Evolutionary conservation across 2,797 vertebrate genomes (phyloP).

Genomic region (Trichosurus vulpecula): DNA sequence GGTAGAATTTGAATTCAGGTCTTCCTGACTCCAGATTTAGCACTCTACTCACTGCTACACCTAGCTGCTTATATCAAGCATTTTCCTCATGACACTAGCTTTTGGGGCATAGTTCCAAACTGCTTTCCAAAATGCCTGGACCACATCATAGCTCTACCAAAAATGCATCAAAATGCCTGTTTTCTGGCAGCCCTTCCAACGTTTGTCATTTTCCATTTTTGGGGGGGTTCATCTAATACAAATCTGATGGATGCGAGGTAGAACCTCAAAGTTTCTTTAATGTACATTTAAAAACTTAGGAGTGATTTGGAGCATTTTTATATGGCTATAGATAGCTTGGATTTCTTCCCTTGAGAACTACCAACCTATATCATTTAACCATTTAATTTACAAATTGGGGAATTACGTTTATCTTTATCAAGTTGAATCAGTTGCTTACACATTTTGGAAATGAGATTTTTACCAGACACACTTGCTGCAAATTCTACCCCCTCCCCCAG

Average conservation of each 20-base stretch:
- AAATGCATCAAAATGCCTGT: not conserved
- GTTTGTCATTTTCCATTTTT: not conserved
- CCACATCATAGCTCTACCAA: not conserved
- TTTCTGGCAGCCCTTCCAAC: not conserved
- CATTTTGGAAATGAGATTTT: not conserved
- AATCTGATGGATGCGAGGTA: not conserved
- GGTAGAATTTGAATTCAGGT: not conserved
- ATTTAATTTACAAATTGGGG: not conserved
- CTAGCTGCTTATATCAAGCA: not conserved
- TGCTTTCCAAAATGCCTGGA: not conserved
- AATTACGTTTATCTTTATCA: not conserved
- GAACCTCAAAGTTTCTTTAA: not conserved
- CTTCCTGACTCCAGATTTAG: not conserved
- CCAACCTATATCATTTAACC: not conserved
- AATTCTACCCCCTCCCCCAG: not conserved
- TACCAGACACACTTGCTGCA: not conserved
- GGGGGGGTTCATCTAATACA: not conserved
- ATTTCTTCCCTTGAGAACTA: not conserved
- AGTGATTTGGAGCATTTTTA: not conserved
- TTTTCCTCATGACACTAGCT: not conserved
- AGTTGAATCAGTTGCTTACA: not conserved
- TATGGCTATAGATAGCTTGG: not conserved
- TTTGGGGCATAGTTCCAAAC: not conserved
- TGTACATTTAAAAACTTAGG: not conserved
- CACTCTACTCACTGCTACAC: not conserved